Evolutionary conservation across 2,888 invertebrate genomes (phyloP), one percentile per base, ranked within the genome.

Genomic region (Caenorhabditis becei): DNA sequence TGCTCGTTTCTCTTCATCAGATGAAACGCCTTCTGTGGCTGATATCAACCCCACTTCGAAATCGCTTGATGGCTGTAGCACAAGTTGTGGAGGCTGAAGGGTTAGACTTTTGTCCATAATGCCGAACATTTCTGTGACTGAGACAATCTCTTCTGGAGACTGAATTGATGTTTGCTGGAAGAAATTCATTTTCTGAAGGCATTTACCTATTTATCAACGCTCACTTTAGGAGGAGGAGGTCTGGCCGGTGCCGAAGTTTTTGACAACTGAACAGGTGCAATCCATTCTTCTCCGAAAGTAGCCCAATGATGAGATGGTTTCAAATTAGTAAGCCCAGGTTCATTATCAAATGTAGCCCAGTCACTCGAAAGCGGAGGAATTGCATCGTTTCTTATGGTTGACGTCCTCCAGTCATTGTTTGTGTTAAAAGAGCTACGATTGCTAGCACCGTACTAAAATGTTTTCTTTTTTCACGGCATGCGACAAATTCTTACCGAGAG

Each of bases 191-290:
- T 35, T 35, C 35, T 8, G 58, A 32, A 41, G 23, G 10, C 14
- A 8, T 62, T 32, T 56, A 47, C 26, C 20, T 7, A 23, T 10
- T 26, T 20, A n/a, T n/a, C n/a, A n/a, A n/a, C n/a, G n/a, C 44
- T 35, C 28, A 75, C 71, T 63, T 86, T 86, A 1, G 86, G 86
- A 4, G 86, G 86, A 7, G 86, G 86, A 18, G 86, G 86, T n/a
- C 86, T 61, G 0, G 82, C 80, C 5, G 86, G 86, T 3, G 86
- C 83, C 0, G 83, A 41, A 0, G 44, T 54, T 49, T 80, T 84
- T 11, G 72, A 10, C 10, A 69, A 20, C n/a, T 70, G 58, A n/a
- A 67, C 75, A 3, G 83, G 80, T 0, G 70, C 74, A 11, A 83
- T 74, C 82, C 83, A 83, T 20, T 77, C 83, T 24, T 85, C 85